A percentile compares a stretch with the other conserved stretches of the same genome.
phyloP scores from a whole-genome alignment of 2,797 vertebrate species.

The Crocodylus rhombifer region DNA sequence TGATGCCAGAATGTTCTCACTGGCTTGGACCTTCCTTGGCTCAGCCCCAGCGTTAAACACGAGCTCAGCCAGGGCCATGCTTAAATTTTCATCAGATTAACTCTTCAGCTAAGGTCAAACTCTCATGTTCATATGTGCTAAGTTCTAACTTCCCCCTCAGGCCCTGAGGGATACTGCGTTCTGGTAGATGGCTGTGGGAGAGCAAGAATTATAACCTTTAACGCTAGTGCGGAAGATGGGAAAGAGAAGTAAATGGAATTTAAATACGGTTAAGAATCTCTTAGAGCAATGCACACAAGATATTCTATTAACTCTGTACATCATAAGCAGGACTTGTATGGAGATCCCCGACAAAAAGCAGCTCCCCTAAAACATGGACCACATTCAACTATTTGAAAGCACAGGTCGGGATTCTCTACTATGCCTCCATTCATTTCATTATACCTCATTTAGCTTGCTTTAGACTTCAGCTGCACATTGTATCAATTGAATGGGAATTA shows the following conservation, averaged over 20 bases:
- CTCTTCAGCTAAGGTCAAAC: conserved; percentile 42
- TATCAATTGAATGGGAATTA: neutral
- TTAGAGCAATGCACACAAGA: neutral
- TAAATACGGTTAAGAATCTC: conserved; percentile 35
- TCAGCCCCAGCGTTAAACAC: conserved; percentile 1
- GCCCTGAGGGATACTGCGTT: neutral
- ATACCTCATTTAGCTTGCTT: neutral
- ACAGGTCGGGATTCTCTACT: neutral
- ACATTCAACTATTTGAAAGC: neutral
- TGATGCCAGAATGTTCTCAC: conserved; percentile 50
- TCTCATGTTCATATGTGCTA: neutral
- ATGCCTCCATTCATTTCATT: conserved; percentile 21
- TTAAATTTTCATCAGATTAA: conserved; percentile 59
- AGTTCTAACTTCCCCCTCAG: neutral
- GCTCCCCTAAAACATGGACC: conserved; percentile 4
- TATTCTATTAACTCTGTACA: neutral
- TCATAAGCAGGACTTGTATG: neutral
- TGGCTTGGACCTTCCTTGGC: conserved; percentile 65
- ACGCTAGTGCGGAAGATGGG: conserved; percentile 37
- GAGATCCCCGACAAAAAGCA: neutral
- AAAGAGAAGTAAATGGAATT: conserved; percentile 38
- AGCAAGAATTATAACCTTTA: conserved; percentile 12
- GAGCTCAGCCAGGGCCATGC: conserved; percentile 14
- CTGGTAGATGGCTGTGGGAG: conserved; percentile 13
- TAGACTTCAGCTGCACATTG: neutral